Base-by-base conservation (phyloP, 2,888 invertebrate species). In the Galerucella calmariensis region DNA sequence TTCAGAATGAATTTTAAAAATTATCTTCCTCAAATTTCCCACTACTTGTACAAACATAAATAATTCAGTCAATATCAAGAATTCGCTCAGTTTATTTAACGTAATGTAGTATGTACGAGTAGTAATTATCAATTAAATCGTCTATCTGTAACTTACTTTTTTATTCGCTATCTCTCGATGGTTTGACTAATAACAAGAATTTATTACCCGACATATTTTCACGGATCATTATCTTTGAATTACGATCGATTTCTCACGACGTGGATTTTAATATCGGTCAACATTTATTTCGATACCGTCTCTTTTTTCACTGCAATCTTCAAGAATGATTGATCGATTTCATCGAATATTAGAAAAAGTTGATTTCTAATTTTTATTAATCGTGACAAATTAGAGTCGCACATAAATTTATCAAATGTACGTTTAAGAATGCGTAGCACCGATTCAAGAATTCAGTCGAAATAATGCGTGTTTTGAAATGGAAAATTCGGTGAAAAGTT, bases 221-320 rank as follows among this genome's bases (percentile, higher is more conserved):
- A 58, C 24, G 58, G 58, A 58, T 58, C 58, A 24, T 58, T 58
- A 58, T 58, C 58, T 16, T 4, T 24, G 11, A 58, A 24, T 58
- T 10, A 58, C 24, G 24, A 58, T 58, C 0, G 12, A 58, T 56
- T 12, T 56, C 56, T 56, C 56, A 16, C 16, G 56, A 58, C 12
- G 11, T 58, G 11, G 11, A 24, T 58, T 51, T 58, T 58, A 58
- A 58, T 58, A 24, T 58, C n/a, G 58, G 16, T 24, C 20, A 58
- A 10, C 20, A 20, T 20, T 20, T 20, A 12, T 24, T 11, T 16
- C n/a, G 10, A 56, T 51, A 51, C n/a, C 6, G 51, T 51, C n/a
- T 51, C 6, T 1, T 51, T 51, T 46, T 12, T 20, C 20, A 20
- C 20, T 14, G 51, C 51, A 51, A 51, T 51, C 11, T 51, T 6